Conservation (phyloP, 2,113 vertebrate species). For the Lophura nycthemera region DNA sequence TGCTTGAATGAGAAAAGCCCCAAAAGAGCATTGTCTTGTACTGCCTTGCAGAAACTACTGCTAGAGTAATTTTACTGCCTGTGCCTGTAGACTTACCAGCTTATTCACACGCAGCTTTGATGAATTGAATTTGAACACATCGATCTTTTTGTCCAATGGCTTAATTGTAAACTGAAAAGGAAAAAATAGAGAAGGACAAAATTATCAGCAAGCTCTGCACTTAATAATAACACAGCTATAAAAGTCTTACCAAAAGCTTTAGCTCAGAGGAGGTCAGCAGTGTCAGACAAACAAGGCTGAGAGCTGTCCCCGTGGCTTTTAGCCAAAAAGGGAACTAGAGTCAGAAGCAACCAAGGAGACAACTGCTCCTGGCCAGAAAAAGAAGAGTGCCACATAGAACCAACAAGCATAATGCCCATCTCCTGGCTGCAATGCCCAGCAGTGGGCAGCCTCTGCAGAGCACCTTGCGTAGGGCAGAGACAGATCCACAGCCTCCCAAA, state of each 20-base stretch:
- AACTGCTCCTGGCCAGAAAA: not conserved
- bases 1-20: not conserved
- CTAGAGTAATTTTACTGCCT: not conserved
- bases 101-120: constrained; percentile 95
- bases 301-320: not conserved
- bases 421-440: not conserved
- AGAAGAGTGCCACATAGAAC: not conserved
- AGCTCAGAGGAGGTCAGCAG: constrained; percentile 1
- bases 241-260: constrained; percentile 16
- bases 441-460: not conserved
- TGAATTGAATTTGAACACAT: constrained; percentile 97
- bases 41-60: not conserved
- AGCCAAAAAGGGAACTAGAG: not conserved
- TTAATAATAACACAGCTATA: not conserved
- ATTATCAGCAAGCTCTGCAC: not conserved
- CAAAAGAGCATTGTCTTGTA: not conserved
- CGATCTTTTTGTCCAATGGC: constrained; percentile 95
- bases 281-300: not conserved
- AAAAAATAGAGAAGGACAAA: constrained; percentile 36
- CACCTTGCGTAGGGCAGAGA: not conserved
- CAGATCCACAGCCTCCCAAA: not conserved
- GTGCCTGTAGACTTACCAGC: constrained; percentile 78
- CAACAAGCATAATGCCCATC: not conserved
- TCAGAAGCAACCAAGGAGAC: constrained; percentile 44
- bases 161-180: constrained; percentile 93